Percentiles rank a stretch among this genome's conserved stretches.
Conservation (phyloP, 2,888 invertebrate species). For the Diplazon laetatorius region DNA sequence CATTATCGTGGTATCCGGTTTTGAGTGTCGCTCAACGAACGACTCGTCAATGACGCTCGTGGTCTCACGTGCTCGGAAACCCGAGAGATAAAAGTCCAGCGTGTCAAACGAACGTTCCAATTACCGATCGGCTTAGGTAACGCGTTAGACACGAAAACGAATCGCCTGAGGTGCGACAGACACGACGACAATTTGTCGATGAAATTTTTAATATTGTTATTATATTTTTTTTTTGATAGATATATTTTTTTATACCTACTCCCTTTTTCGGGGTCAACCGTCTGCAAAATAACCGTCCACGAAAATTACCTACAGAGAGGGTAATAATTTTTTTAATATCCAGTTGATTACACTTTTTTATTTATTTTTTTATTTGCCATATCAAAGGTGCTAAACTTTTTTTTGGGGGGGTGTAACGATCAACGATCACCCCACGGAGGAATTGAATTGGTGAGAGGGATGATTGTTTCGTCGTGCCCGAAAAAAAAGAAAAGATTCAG, state of each 20-base stretch:
- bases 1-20: too few species aligned
- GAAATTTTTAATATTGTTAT: background rate
- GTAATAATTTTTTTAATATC: too few species aligned
- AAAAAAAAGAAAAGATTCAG: background rate
- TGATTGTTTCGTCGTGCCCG: background rate
- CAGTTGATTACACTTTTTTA: too few species aligned
- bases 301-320: too few species aligned
- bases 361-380: background rate
- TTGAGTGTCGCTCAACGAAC: background rate
- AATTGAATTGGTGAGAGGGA: background rate
- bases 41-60: conserved; percentile 10
- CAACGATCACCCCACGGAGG: too few species aligned
- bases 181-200: background rate
- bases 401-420: too few species aligned
- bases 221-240: background rate
- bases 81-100: conserved; percentile 14
- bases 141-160: background rate
- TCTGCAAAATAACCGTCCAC: too few species aligned
- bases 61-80: background rate
- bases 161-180: background rate
- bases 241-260: too few species aligned
- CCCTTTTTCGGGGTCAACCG: too few species aligned
- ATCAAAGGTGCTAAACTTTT: too few species aligned
- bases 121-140: background rate
- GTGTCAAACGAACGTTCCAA: background rate